phyloP scores from a whole-genome alignment of 2,113 vertebrate genomes.

The Macquaria australasica region DNA sequence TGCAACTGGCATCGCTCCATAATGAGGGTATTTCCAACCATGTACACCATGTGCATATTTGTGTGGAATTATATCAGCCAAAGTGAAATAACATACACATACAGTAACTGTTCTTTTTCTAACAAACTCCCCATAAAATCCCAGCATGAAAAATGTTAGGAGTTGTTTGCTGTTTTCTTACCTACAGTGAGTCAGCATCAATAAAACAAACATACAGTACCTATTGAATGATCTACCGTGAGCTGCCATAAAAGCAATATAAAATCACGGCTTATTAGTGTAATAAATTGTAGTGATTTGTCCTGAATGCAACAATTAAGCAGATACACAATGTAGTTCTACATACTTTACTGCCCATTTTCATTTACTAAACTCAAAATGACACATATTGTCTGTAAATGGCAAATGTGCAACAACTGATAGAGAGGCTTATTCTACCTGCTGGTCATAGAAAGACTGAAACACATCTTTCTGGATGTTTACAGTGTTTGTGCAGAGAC shows the following conservation, averaged over 20 bases:
- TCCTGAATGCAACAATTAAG: constrained; percentile 23
- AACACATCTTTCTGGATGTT: constrained; percentile 21
- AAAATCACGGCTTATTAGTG: constrained; percentile 11
- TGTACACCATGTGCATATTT: constrained; percentile 22
- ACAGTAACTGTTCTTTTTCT: neutral
- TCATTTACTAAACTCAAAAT: constrained; percentile 14
- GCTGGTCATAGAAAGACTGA: constrained; percentile 10
- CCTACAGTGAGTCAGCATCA: constrained; percentile 1
- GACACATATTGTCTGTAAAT: neutral
- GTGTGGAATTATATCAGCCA: constrained; percentile 29
- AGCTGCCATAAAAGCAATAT: constrained; percentile 6
- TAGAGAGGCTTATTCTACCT: neutral
- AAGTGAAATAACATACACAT: constrained; percentile 12
- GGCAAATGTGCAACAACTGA: constrained; percentile 11
- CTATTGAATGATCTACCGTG: neutral
- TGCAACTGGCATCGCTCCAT: constrained; percentile 48
- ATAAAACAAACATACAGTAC: constrained; percentile 21
- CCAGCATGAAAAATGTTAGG: neutral
- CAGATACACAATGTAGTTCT: constrained; percentile 10
- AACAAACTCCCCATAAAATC: neutral
- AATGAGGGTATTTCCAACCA: constrained; percentile 43
- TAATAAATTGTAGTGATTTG: neutral
- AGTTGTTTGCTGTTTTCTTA: neutral
- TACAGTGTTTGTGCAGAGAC: constrained; percentile 10
- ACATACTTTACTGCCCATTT: constrained; percentile 22